Percentiles rank a stretch among this genome's conserved stretches.
Conservation (phyloP, 2,888 invertebrate species). For the Rhagophthalmus giganteus region DNA sequence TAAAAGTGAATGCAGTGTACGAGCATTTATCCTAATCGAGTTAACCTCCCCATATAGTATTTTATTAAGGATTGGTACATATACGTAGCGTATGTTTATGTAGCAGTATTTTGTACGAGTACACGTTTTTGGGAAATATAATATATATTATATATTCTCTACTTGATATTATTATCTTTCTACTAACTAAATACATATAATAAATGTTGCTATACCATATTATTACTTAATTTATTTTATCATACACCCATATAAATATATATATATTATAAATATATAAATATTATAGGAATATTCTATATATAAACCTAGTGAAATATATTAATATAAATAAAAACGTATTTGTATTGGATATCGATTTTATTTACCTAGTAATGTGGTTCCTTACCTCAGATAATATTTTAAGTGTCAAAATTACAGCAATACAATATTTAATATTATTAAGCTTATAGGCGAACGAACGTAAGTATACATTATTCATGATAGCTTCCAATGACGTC, state of each 20-base stretch:
- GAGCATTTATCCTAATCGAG: constrained; percentile 46
- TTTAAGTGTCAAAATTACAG: no score
- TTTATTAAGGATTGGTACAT: constrained; percentile 48
- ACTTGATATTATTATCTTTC: constrained; percentile 56
- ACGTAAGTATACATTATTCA: no score
- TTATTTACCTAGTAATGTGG: no score
- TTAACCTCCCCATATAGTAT: constrained; percentile 53
- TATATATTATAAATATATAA: constrained; percentile 12
- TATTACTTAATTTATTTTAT: constrained; percentile 57
- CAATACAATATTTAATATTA: no score
- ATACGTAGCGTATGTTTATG: constrained; percentile 52
- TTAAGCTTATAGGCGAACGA: no score
- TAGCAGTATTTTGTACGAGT: constrained; percentile 57
- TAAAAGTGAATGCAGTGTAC: constrained; percentile 47
- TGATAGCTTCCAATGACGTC: no score
- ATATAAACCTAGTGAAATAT: constrained; percentile 58
- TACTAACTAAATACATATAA: constrained; percentile 54
- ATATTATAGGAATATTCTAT: constrained; percentile 52
- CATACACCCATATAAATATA: constrained; percentile 54
- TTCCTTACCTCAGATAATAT: no score
- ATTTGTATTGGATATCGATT: constrained; percentile 54
- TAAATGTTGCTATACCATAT: constrained; percentile 57
- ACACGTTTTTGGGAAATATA: constrained; percentile 55
- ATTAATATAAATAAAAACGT: constrained; percentile 57
- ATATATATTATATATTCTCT: constrained; percentile 47